A percentile compares a stretch with the other conserved stretches of the same genome.
Conservation (phyloP, 2,888 invertebrate genomes). For the Caradrina kadenii region DNA sequence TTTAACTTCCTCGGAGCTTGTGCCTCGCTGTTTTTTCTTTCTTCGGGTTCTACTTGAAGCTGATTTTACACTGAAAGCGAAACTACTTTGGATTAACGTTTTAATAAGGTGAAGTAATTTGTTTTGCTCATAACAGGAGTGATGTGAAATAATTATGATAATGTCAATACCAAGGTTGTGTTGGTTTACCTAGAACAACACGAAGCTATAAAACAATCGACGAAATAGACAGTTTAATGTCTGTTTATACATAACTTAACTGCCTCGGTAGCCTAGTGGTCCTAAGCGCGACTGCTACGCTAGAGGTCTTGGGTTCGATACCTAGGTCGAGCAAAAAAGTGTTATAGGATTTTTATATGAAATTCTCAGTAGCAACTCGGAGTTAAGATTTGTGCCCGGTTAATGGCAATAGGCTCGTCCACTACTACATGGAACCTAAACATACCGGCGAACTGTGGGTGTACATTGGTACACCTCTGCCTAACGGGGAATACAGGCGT, state of each 20-base stretch:
- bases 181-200: neutral
- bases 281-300: too few species aligned
- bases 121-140: slow-evolving; percentile 26
- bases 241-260: neutral
- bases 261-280: too few species aligned
- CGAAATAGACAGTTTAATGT: slow-evolving; percentile 10
- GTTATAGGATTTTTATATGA: too few species aligned
- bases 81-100: neutral
- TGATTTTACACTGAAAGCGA: slow-evolving; percentile 17
- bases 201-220: slow-evolving; percentile 6
- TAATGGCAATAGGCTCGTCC: too few species aligned
- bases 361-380: too few species aligned
- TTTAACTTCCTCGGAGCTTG: slow-evolving; percentile 56
- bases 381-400: too few species aligned
- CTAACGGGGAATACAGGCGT: too few species aligned
- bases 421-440: too few species aligned
- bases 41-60: slow-evolving; percentile 15
- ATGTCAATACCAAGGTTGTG: slow-evolving; percentile 21
- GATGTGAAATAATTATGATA: slow-evolving; percentile 36
- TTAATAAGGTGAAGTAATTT: neutral
- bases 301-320: too few species aligned
- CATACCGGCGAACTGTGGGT: too few species aligned
- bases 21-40: slow-evolving; percentile 39
- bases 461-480: too few species aligned
- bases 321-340: too few species aligned